Percentiles rank a stretch among this genome's conserved stretches.
phyloP scores from a whole-genome alignment of 2,888 invertebrate genomes.

The Caenorhabditis sinica region DNA sequence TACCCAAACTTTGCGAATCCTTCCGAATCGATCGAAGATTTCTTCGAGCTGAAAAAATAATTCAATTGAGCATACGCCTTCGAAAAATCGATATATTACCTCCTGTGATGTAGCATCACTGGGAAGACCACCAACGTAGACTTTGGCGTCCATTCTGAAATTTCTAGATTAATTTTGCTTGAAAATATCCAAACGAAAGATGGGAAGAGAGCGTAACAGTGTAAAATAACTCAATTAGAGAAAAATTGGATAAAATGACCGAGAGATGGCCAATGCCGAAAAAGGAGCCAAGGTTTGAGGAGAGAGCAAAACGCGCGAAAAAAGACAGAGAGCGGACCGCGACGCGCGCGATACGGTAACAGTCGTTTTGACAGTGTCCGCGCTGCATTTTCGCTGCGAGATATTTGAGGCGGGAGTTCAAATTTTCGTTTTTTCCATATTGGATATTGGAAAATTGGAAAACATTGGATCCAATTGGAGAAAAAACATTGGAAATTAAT shows the following conservation, averaged over 20 bases:
- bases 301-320: constrained; percentile 24
- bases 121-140: constrained; percentile 94
- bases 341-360: constrained; percentile 56
- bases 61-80: too few relatives aligned
- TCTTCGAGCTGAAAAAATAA: constrained; percentile 87
- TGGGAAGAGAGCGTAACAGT: background rate
- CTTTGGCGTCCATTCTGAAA: constrained; percentile 86
- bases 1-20: constrained; percentile 94
- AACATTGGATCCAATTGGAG: background rate
- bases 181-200: background rate
- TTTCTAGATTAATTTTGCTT: background rate
- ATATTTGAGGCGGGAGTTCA: background rate
- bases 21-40: constrained; percentile 92
- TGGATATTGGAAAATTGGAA: too few relatives aligned
- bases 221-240: background rate
- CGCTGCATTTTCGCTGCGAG: background rate
- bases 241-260: background rate
- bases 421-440: background rate
- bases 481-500: background rate
- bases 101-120: constrained; percentile 89
- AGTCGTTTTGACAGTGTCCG: constrained; percentile 43
- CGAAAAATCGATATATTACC: constrained; percentile 37
- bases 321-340: constrained; percentile 20
- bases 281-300: background rate
- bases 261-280: background rate